Evolutionary conservation across 2,888 invertebrate genomes (phyloP).

Genomic region (Sabatieria punctata): DNA sequence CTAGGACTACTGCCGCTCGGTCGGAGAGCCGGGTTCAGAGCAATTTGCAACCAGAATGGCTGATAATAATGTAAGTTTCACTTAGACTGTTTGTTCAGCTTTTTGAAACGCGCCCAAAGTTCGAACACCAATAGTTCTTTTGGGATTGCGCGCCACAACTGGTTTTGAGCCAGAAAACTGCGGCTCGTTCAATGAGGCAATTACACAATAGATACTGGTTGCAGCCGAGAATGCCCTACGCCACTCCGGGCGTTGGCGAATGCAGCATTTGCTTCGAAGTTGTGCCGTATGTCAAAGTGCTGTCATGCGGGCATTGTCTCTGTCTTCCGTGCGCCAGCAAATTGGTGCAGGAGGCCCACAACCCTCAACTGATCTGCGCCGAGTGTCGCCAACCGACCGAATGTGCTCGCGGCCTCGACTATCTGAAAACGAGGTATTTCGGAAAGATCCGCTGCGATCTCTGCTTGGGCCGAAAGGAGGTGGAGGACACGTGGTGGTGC

Average conservation of each 20-base stretch:
- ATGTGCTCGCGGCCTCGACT: background rate
- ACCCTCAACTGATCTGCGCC: conserved; percentile 6
- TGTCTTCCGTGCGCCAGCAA: conserved; percentile 6
- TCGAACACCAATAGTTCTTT: too few species aligned
- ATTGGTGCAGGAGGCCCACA: background rate
- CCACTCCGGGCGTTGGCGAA: conserved; percentile 11
- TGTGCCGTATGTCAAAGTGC: conserved; percentile 10
- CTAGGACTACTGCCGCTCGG: too few species aligned
- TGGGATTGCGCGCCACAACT: too few species aligned
- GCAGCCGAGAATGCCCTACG: conserved; percentile 9
- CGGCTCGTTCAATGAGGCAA: too few species aligned
- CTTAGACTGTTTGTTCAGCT: too few species aligned
- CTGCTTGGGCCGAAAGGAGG: conserved; percentile 8
- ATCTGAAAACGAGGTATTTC: conserved; percentile 8
- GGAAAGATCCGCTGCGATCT: conserved; percentile 11
- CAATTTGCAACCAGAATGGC: too few species aligned
- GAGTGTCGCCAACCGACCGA: conserved; percentile 10
- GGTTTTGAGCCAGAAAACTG: too few species aligned
- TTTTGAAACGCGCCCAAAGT: too few species aligned
- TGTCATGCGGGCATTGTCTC: conserved; percentile 9
- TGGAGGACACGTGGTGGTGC: conserved; percentile 11
- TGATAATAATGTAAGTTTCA: too few species aligned
- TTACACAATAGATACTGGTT: too few species aligned
- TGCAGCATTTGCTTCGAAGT: conserved; percentile 11
- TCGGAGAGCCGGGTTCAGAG: too few species aligned